phyloP scores from a whole-genome alignment of 2,797 vertebrate species.

The Peromyscus attwateri region DNA sequence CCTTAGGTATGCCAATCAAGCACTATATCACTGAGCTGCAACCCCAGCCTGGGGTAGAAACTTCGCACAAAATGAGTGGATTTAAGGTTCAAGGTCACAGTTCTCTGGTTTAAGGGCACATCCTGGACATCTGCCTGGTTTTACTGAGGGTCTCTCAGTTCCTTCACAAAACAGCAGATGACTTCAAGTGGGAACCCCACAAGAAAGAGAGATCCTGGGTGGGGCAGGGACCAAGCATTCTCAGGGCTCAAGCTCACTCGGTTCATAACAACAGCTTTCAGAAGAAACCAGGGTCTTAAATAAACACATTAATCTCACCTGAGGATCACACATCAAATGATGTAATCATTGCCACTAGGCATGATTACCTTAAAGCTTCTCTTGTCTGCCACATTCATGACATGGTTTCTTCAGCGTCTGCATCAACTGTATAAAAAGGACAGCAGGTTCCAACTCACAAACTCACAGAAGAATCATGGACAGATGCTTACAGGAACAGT shows the following conservation, averaged over 20 bases:
- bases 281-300: not conserved
- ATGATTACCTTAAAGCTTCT: too few relatives aligned
- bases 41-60: not conserved
- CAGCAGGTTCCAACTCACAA: not conserved
- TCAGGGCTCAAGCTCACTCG: not conserved
- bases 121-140: not conserved
- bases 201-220: not conserved
- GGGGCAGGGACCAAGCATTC: rapidly evolving
- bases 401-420: not conserved
- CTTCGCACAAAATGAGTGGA: not conserved
- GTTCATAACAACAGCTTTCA: not conserved
- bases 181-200: rapidly evolving
- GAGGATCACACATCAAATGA: not conserved
- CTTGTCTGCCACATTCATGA: not conserved
- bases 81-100: not conserved
- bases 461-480: not conserved
- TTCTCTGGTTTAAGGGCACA: too few relatives aligned
- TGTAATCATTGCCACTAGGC: not conserved
- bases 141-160: not conserved
- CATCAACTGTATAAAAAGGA: too few relatives aligned
- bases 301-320: not conserved
- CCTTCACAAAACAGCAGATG: rapidly evolving
- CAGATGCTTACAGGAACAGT: not conserved
- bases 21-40: not conserved
- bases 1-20: not conserved